phyloP scores from a whole-genome alignment of 1,140 invertebrate species.

The Apis mellifera region Amel_HAv3.1 CM009938.2:3676501-3677000 shows the following conservation, averaged over 20 bases:
- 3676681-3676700: background rate
- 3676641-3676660: background rate
- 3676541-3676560: conserved; percentile 62
- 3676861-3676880: too few relatives aligned
- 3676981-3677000: background rate
- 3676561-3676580: conserved; percentile 47
- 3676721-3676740: background rate
- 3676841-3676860: too few relatives aligned
- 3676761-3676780: too few relatives aligned
- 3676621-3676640: conserved; percentile 24
- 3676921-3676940: too few relatives aligned
- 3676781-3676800: too few relatives aligned
- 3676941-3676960: too few relatives aligned
- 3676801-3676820: too few relatives aligned
- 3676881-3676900: too few relatives aligned
- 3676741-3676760: too few relatives aligned
- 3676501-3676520: conserved; percentile 42
- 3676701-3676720: background rate
- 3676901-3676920: too few relatives aligned
- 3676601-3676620: conserved; percentile 50
- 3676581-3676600: conserved; percentile 47
- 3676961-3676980: too few relatives aligned
- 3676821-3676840: too few relatives aligned
- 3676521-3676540: conserved; percentile 60
- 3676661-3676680: background rate